phyloP scores from a whole-genome alignment of 2,113 vertebrate genomes.

The Cnemophilus loriae region DNA sequence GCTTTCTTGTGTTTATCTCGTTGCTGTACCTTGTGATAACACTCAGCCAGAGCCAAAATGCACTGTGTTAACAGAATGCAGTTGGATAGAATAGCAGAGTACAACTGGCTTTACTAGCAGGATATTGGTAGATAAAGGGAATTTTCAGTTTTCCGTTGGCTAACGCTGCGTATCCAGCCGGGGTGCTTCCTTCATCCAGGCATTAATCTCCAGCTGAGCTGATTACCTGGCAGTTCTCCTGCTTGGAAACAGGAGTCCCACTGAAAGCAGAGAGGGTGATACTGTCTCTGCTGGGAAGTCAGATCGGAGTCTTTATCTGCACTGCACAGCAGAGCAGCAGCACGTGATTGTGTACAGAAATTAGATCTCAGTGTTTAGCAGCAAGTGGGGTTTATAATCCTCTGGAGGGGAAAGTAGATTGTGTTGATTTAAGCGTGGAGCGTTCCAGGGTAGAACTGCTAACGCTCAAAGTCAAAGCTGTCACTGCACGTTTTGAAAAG shows the following conservation, averaged over 20 bases:
- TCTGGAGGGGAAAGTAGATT: neutral
- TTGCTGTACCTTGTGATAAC: neutral
- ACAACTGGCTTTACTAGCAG: conserved; percentile 4
- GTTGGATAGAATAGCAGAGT: neutral
- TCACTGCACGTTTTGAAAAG: neutral
- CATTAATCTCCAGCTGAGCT: conserved; percentile 13
- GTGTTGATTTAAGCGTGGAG: neutral
- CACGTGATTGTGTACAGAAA: neutral
- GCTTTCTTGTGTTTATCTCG: neutral
- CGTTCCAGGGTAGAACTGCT: neutral
- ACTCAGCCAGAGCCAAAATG: neutral
- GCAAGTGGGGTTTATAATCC: neutral
- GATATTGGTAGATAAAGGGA: conserved; percentile 33
- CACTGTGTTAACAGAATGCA: neutral
- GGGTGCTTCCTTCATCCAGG: neutral
- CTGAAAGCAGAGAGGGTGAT: neutral
- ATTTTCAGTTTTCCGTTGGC: neutral
- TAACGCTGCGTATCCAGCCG: neutral
- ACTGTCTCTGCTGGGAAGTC: neutral
- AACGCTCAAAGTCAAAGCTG: neutral
- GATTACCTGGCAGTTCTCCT: conserved; percentile 23
- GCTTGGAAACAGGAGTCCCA: neutral
- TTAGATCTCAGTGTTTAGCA: neutral
- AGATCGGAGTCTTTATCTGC: neutral
- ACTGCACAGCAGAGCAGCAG: neutral